Base-by-base conservation (phyloP, 2,113 vertebrate species). In the Hystrix cristata region DNA sequence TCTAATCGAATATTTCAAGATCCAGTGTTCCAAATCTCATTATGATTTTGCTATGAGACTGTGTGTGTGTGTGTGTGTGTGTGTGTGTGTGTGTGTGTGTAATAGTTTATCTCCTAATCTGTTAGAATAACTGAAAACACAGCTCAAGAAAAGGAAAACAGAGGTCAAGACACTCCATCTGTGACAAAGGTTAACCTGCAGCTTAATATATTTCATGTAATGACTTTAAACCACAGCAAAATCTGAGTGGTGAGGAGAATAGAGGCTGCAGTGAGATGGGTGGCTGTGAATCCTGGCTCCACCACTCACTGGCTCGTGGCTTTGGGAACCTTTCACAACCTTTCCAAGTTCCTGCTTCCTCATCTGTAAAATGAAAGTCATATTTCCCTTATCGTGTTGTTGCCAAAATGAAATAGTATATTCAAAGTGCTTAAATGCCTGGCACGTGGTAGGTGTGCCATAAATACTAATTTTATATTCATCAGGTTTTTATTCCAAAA, bases 1-100 rank as follows among this genome's bases (percentile, higher is more conserved):
- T 94, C 4, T 93, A 95, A 97, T 87, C 51, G 93, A 76, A 43
- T 97, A 94, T 86, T 97, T 95, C 82, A 95, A 87, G 62, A 82
- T 81, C 78, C 74, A 65, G 13, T 79, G 79, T 95, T 96, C 89
- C n/a, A 85, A 88, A 96, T 79, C 59, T 82, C 34, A 84, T 88
- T 95, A 31, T 3, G 5, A 46, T 64, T 31, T 82, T 94, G 60
- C 81, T 86, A 4, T 53, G 34, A 89, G 84, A 91, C 87, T 38
- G 29, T 67, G 46, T 84, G 53, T 92, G 57, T 82, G 53, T 83
- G 51, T 79, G 60, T 78, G 78, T 72, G 31, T 71, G 34, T 64
- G 46, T 60, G 69, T 43, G 74, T 65, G 62, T 48, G 62, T 34
- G 18, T 86, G 7, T 64, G 59, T 48, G 29, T n/a, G 38, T 5